A percentile compares a stretch with the other conserved stretches of the same genome.
These are phyloP conservation scores for Hydriomena furcata DNA, from an alignment of 2,888 invertebrate species.

Conservation along the genomic window DNA sequence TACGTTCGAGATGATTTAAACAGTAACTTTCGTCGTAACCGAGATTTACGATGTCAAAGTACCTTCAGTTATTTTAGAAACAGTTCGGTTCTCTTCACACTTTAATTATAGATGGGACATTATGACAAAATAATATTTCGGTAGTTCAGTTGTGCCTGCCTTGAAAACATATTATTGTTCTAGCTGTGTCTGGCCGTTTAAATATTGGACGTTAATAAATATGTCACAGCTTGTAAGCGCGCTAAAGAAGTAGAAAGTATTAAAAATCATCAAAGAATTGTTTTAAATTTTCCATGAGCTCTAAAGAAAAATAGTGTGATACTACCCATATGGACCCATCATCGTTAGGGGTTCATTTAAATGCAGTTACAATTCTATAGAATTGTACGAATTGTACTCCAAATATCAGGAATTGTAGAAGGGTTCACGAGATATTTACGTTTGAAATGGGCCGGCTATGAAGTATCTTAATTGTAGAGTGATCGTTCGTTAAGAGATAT, in stretches of 20 bases:
- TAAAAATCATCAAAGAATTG: slow-evolving; percentile 14
- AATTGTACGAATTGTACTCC: too few species aligned
- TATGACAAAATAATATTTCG: slow-evolving; percentile 71
- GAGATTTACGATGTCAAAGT: slow-evolving; percentile 75
- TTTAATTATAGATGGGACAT: slow-evolving; percentile 76
- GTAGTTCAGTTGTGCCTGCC: slow-evolving; percentile 59
- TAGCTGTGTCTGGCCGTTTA: slow-evolving; percentile 39
- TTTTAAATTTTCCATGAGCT: background rate
- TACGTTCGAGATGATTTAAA: slow-evolving; percentile 70
- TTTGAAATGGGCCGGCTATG: too few species aligned
- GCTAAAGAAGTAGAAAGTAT: slow-evolving; percentile 7
- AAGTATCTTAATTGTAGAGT: too few species aligned
- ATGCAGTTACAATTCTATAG: too few species aligned
- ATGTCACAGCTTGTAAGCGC: slow-evolving; percentile 16
- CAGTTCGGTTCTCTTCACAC: slow-evolving; percentile 72
- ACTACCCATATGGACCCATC: too few species aligned
- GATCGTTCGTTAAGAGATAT: too few species aligned
- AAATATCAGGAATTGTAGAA: too few species aligned
- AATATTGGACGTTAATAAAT: slow-evolving; percentile 34
- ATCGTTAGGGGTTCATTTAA: too few species aligned
- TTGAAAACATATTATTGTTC: slow-evolving; percentile 59
- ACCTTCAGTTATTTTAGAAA: slow-evolving; percentile 68
- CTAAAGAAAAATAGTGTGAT: background rate
- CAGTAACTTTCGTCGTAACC: slow-evolving; percentile 66
- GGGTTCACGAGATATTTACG: too few species aligned